These are phyloP conservation scores for Phenganax marumi DNA, from an alignment of 92 coral and sea anemone species.

Conservation along the genomic window DNA sequence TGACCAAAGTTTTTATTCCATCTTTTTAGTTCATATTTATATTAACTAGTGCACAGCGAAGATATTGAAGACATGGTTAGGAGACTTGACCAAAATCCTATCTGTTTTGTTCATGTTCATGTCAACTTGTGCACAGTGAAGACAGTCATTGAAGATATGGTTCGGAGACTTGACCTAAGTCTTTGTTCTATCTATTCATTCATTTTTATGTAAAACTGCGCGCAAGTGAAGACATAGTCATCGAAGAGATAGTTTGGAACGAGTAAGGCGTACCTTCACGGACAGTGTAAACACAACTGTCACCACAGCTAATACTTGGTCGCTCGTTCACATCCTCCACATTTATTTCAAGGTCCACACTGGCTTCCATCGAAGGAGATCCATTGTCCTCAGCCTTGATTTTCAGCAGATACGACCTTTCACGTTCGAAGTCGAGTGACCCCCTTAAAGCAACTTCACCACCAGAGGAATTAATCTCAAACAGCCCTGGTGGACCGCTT, in stretches of 20 bases:
- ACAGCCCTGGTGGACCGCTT: constrained; percentile 56
- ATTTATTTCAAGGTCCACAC: constrained; percentile 40
- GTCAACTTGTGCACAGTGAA: too few relatives aligned
- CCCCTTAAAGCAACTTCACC: constrained; percentile 62
- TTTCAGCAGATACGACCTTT: constrained; percentile 51
- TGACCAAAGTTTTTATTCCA: too few relatives aligned
- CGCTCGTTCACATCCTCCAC: constrained; percentile 72
- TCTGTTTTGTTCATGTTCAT: too few relatives aligned
- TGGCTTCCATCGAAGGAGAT: constrained; percentile 38
- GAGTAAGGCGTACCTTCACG: constrained; percentile 36
- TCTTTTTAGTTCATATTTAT: too few relatives aligned
- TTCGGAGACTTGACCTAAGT: too few relatives aligned
- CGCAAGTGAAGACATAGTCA: too few relatives aligned
- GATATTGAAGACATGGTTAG: too few relatives aligned
- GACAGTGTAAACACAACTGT: constrained; percentile 59
- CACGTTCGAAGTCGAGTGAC: constrained; percentile 63
- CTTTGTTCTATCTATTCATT: too few relatives aligned
- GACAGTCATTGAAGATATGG: too few relatives aligned
- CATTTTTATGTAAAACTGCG: too few relatives aligned
- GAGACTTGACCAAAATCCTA: too few relatives aligned
- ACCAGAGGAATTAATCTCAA: constrained; percentile 46
- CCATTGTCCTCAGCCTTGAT: constrained; percentile 72
- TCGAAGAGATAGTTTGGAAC: background rate
- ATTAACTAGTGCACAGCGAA: too few relatives aligned
- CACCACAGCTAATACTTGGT: constrained; percentile 67